phyloP scores from a whole-genome alignment of 2,888 invertebrate genomes.

The Nineta flava region DNA sequence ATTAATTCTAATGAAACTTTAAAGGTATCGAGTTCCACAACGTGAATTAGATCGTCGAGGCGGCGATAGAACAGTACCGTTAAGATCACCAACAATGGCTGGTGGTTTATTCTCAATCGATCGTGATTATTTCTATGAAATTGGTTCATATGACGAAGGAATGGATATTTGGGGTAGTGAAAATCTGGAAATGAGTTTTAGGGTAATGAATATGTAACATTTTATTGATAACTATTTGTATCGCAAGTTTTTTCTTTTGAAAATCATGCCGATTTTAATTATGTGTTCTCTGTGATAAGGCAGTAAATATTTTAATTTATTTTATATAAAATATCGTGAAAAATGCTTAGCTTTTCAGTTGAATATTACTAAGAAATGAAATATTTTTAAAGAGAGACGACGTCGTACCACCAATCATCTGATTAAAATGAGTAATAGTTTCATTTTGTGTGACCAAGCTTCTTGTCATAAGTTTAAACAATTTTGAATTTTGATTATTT shows the following conservation, averaged over 20 bases:
- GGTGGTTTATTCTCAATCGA: slow-evolving; percentile 93
- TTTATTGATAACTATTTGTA: neutral
- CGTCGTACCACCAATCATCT: too few species aligned
- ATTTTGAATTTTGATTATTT: too few species aligned
- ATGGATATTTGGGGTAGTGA: slow-evolving; percentile 99
- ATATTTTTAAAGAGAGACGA: too few species aligned
- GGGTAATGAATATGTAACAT: slow-evolving; percentile 41
- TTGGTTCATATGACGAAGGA: slow-evolving; percentile 96
- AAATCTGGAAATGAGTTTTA: slow-evolving; percentile 88
- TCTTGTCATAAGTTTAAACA: too few species aligned
- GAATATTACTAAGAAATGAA: too few species aligned
- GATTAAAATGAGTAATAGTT: too few species aligned
- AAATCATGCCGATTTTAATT: neutral
- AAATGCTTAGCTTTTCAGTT: too few species aligned
- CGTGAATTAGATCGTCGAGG: slow-evolving; percentile 89
- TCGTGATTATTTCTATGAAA: slow-evolving; percentile 90
- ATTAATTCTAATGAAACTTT: slow-evolving; percentile 6
- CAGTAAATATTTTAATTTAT: too few species aligned
- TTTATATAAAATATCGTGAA: too few species aligned
- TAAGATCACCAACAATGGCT: slow-evolving; percentile 96
- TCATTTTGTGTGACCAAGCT: too few species aligned
- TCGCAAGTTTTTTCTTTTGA: neutral
- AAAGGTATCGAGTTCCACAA: slow-evolving; percentile 92
- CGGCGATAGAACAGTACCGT: slow-evolving; percentile 81
- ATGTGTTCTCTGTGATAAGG: too few species aligned